These are phyloP conservation scores for Drosophila ogumai DNA, from an alignment of 1,140 invertebrate species.

Conservation along the genomic window DNA sequence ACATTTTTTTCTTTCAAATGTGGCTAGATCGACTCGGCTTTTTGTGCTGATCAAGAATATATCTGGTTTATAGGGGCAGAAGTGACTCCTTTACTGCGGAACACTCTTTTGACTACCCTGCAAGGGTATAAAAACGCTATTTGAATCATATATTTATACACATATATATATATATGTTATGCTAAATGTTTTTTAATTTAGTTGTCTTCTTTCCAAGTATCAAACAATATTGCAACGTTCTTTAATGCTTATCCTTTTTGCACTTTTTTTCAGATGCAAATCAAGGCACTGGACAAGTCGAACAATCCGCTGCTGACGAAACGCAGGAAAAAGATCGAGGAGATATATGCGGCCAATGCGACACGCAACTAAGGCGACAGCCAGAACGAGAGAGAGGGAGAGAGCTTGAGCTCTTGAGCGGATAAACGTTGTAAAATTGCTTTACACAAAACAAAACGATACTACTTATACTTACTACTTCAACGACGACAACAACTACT, in stretches of 20 bases:
- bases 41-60: no score
- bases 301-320: conserved; percentile 97
- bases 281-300: conserved; percentile 95
- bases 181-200: no score
- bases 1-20: no score
- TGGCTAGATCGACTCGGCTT: no score
- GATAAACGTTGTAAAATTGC: conserved; percentile 48
- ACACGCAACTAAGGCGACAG: conserved; percentile 21
- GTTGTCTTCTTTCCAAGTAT: no score
- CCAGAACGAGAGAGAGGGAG: not conserved
- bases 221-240: not conserved
- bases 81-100: no score
- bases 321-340: conserved; percentile 89
- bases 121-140: no score
- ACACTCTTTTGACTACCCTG: no score
- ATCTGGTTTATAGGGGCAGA: no score
- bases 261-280: conserved; percentile 87
- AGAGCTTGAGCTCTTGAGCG: conserved; percentile 31
- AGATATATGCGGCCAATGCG: conserved; percentile 46
- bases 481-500: conserved; percentile 25
- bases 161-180: no score
- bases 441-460: conserved; percentile 21
- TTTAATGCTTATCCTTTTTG: conserved; percentile 24
- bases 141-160: no score
- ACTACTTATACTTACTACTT: conserved; percentile 17